Conservation (phyloP, 2,113 vertebrate genomes). For the Hassar affinis region DNA sequence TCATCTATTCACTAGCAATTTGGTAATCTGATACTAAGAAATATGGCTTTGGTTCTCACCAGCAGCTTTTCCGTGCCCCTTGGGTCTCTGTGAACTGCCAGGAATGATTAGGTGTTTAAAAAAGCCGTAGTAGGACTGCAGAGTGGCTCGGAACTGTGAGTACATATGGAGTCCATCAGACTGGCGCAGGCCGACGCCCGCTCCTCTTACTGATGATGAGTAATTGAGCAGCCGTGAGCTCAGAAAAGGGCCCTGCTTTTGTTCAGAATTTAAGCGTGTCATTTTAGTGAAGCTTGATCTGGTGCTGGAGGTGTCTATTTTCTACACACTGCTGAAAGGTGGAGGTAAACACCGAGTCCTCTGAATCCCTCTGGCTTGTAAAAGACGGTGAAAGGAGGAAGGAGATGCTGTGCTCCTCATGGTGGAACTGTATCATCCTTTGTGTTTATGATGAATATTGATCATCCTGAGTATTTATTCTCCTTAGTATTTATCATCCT, state of each 20-base stretch:
- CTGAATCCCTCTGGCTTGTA: background rate
- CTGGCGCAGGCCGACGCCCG: constrained; percentile 8
- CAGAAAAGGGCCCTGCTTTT: constrained; percentile 19
- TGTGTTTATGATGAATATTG: too few species aligned
- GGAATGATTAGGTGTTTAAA: constrained; percentile 44
- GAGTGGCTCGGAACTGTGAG: background rate
- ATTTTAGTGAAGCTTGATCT: background rate
- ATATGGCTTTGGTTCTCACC: constrained; percentile 39
- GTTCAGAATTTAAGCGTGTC: constrained; percentile 1
- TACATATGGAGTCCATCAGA: constrained; percentile 46
- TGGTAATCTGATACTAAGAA: constrained; percentile 31
- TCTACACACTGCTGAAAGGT: background rate
- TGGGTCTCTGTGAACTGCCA: constrained; percentile 31
- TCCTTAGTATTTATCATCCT: too few species aligned
- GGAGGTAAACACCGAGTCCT: constrained; percentile 36
- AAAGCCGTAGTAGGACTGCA: background rate
- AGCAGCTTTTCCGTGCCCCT: constrained; percentile 6
- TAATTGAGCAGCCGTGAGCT: constrained; percentile 17
- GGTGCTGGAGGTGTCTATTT: constrained; percentile 5
- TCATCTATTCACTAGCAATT: constrained; percentile 37
- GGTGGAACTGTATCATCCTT: background rate
- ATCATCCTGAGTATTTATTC: too few species aligned
- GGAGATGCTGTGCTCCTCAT: background rate
- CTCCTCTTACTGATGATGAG: constrained; percentile 38
- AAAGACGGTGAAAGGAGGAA: background rate